Conservation (phyloP, 2,113 vertebrate genomes). For the Myotis davidii region DNA sequence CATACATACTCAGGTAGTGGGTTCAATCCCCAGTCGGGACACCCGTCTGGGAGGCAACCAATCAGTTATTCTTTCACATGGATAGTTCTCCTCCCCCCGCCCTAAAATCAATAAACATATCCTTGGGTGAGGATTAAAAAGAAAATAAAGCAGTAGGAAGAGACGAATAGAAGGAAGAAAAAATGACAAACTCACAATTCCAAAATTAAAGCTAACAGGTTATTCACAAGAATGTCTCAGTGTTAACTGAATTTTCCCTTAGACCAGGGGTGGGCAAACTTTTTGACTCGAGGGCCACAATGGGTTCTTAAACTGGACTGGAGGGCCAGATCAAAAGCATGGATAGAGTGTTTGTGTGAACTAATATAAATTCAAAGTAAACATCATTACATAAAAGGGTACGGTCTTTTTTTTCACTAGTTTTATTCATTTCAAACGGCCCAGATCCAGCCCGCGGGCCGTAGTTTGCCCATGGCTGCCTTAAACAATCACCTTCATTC, state of each 20-base stretch:
- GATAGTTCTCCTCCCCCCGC: not conserved
- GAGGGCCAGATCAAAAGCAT: no score
- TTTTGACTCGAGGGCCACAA: no score
- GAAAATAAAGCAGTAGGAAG: not conserved
- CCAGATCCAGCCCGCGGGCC: no score
- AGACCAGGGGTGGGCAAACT: no score
- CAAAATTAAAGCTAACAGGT: slow-evolving; percentile 12
- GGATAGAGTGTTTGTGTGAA: no score
- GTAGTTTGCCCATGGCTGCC: no score
- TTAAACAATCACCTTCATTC: not conserved
- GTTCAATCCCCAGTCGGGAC: not conserved
- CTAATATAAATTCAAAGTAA: no score
- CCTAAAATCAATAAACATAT: not conserved
- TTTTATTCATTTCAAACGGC: no score
- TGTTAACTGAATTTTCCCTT: slow-evolving; percentile 6
- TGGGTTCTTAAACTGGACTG: no score
- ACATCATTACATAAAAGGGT: no score
- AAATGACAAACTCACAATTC: not conserved
- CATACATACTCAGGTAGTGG: not conserved
- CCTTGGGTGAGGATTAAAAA: not conserved
- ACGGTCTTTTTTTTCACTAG: no score
- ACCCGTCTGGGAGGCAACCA: not conserved
- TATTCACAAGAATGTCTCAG: slow-evolving; percentile 34
- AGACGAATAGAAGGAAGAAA: not conserved
- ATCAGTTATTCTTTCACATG: not conserved